Percentiles rank a stretch among this genome's conserved stretches.
phyloP scores from a whole-genome alignment of 1,140 invertebrate genomes.

The Thaumatotibia leucotreta region DNA sequence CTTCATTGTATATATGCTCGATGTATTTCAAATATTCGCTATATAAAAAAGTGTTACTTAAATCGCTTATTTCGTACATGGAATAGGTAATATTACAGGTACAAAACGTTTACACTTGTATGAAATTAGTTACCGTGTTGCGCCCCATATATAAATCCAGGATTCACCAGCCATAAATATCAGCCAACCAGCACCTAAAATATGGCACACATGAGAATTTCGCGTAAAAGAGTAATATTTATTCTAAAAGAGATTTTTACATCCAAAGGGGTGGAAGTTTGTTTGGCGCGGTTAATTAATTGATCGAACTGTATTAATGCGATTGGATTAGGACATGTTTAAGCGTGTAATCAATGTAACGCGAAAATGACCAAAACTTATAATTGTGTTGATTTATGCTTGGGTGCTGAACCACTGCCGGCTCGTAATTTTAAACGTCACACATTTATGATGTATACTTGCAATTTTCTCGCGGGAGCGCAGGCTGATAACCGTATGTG shows the following conservation, averaged over 20 bases:
- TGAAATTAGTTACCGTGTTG: constrained; percentile 13
- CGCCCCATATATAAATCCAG: constrained; percentile 42
- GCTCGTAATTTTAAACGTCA: constrained; percentile 70
- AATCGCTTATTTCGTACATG: not conserved
- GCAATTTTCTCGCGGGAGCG: constrained; percentile 69
- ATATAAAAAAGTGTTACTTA: not conserved
- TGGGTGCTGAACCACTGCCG: constrained; percentile 45
- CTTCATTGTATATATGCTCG: not conserved
- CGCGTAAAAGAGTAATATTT: constrained; percentile 31
- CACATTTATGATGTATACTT: constrained; percentile 73
- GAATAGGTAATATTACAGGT: not conserved
- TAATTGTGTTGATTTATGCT: constrained; percentile 68
- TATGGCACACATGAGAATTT: constrained; percentile 50
- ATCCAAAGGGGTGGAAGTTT: not conserved
- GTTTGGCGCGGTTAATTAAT: not conserved
- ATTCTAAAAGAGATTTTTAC: constrained; percentile 26
- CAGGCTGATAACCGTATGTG: constrained; percentile 53
- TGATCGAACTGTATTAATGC: constrained; percentile 2
- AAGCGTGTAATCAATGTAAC: constrained; percentile 37
- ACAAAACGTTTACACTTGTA: not conserved
- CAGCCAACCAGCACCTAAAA: constrained; percentile 41
- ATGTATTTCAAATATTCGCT: not conserved
- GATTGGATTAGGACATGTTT: constrained; percentile 25
- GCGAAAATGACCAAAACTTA: constrained; percentile 47
- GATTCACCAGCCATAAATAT: constrained; percentile 54